Evolutionary conservation across 2,888 invertebrate species (phyloP), one percentile per base, ranked within the genome.

Genomic region (Kryphioiulus occultus): DNA sequence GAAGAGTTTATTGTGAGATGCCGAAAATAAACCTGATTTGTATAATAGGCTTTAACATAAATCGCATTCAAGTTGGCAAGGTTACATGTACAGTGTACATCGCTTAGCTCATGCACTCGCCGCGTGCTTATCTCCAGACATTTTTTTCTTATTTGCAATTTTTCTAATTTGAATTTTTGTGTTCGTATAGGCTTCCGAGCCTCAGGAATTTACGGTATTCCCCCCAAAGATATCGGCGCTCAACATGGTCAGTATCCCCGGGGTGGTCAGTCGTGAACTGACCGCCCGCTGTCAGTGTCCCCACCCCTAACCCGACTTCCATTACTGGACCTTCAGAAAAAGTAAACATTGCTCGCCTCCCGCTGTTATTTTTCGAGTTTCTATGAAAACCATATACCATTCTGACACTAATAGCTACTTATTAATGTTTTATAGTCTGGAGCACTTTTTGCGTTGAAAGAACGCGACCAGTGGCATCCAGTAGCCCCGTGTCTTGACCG

Each of bases 381-480:
- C 68, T 68, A 68, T 68, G 68, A 68, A 68, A 68, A 68, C 68
- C 68, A 68, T 68, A 68, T 68, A 68, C 68, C 68, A 68, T 68
- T 68, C 68, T 68, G 68, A 68, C 68, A 26, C 68, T 68, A 68
- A 68, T 68, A 26, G 68, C 68, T 68, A 68, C 22, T 68, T 68
- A 26, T 68, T 68, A 68, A 68, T 68, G 68, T 68, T 68, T 68
- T 68, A 68, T 68, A 68, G 68, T 68, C 68, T 68, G 68, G 68
- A 68, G 68, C 68, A 68, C 68, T 68, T 68, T 68, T 26, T 68
- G 68, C 68, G 68, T 68, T 68, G 68, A 68, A 68, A 68, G 68
- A 68, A 68, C 68, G 68, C 68, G 26, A 68, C 68, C 68, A 68
- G 68, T 68, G 68, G 68, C 68, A 68, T 68, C 68, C 68, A 68